phyloP scores from a whole-genome alignment of 2,888 invertebrate genomes.

The Agrenia bidenticulata region DNA sequence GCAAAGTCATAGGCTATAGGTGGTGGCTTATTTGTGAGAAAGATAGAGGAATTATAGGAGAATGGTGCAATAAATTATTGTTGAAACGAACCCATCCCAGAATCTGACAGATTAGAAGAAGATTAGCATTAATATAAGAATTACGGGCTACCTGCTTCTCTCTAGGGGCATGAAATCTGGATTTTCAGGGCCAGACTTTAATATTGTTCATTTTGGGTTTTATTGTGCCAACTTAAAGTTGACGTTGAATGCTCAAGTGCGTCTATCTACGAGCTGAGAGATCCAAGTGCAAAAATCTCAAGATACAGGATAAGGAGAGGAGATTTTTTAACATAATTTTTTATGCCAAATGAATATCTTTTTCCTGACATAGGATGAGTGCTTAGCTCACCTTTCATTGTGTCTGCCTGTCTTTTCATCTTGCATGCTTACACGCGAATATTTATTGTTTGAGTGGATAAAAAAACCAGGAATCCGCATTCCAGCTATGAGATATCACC shows the following conservation, averaged over 20 bases:
- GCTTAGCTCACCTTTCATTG: conserved; percentile 18
- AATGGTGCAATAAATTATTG: conserved; percentile 16
- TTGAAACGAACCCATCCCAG: conserved; percentile 19
- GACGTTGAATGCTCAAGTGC: background rate
- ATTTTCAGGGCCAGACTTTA: background rate
- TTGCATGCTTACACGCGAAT: conserved; percentile 20
- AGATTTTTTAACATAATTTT: background rate
- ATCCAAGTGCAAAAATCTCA: background rate
- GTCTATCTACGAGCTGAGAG: background rate
- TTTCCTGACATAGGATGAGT: conserved; percentile 19
- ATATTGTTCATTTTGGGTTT: background rate
- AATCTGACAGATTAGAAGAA: conserved; percentile 23
- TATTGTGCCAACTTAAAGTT: background rate
- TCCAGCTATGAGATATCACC: conserved; percentile 20
- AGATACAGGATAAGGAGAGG: background rate
- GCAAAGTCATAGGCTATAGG: no score
- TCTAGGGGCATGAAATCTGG: conserved; percentile 1
- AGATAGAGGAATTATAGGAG: conserved; percentile 13
- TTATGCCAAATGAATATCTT: conserved; percentile 3
- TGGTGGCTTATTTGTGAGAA: background rate
- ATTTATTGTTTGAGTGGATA: conserved; percentile 13
- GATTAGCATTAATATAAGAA: conserved; percentile 22
- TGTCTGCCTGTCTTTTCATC: conserved; percentile 10
- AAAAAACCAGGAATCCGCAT: conserved; percentile 23
- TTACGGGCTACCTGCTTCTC: conserved; percentile 11